Percentiles rank a stretch among this genome's conserved stretches.
phyloP scores from a whole-genome alignment of 2,113 vertebrate genomes.

The Calidris pygmaea region DNA sequence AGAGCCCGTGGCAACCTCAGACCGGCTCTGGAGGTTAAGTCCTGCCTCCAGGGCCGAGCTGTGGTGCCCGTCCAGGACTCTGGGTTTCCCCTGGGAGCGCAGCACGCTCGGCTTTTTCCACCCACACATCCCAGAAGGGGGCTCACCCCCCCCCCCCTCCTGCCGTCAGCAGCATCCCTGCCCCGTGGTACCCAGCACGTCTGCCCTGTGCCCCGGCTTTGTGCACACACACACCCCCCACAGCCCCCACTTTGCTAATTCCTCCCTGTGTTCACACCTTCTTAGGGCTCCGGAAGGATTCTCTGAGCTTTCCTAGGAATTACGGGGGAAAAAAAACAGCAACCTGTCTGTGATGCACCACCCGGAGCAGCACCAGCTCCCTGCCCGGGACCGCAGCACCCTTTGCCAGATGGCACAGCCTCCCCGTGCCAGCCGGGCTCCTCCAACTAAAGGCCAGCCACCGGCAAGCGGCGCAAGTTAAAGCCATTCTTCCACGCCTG shows the following conservation, averaged over 20 bases:
- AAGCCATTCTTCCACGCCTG: not conserved
- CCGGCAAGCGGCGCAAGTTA: fast-evolving
- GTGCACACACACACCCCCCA: not conserved
- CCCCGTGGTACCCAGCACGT: fast-evolving
- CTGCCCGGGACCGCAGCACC: not conserved
- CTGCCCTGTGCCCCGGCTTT: not conserved
- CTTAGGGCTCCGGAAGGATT: not conserved
- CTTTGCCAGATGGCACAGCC: not conserved
- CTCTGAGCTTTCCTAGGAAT: not conserved
- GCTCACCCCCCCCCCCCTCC: not conserved
- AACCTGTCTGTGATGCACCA: not conserved
- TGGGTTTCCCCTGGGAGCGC: not conserved
- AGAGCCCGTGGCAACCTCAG: not conserved
- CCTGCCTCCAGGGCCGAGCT: not conserved
- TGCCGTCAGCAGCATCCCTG: not conserved
- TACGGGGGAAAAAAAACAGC: not conserved
- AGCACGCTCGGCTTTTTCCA: not conserved
- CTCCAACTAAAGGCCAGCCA: not conserved
- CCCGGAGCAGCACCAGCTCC: not conserved
- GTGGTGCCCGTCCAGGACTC: not conserved
- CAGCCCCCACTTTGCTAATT: not conserved
- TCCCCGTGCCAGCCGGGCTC: not conserved
- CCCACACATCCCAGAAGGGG: not conserved
- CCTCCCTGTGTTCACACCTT: not conserved
- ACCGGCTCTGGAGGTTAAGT: not conserved